Percentiles rank a stretch among this genome's conserved stretches.
These are phyloP conservation scores for Cheilosia vernalis DNA, from an alignment of 2,888 invertebrate species.

Conservation along the genomic window DNA sequence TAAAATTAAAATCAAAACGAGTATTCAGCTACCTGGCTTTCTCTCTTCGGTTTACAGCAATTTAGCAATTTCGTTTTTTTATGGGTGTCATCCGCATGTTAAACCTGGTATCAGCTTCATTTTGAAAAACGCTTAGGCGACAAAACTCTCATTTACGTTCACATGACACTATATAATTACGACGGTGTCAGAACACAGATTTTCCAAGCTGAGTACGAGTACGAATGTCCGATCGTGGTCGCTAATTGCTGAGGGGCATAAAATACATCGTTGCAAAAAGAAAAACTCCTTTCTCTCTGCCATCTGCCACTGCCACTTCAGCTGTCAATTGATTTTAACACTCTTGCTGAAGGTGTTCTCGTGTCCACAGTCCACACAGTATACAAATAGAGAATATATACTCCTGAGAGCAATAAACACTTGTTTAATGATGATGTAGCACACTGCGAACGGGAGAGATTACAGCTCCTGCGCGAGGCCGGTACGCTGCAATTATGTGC, in stretches of 20 bases:
- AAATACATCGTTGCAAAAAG: not conserved
- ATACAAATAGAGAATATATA: not conserved
- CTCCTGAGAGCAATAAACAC: not conserved
- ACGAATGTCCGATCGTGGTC: constrained; percentile 2
- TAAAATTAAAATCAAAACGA: not conserved
- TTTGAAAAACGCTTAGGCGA: constrained; percentile 9
- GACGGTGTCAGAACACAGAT: constrained; percentile 14
- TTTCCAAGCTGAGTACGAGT: not conserved
- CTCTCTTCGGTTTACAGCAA: not conserved
- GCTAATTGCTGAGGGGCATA: constrained; percentile 13
- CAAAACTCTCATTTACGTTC: constrained; percentile 31
- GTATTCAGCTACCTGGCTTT: not conserved
- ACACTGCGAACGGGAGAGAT: not conserved
- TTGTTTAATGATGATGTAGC: constrained; percentile 15
- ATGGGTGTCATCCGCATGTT: constrained; percentile 35
- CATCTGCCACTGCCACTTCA: not conserved
- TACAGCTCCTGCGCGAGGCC: constrained; percentile 5
- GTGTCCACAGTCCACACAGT: not conserved
- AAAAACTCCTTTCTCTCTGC: constrained; percentile 29
- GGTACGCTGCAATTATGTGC: constrained; percentile 22
- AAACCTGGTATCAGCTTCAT: constrained; percentile 15
- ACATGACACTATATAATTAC: constrained; percentile 18
- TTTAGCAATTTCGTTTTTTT: not conserved
- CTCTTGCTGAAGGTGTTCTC: not conserved
- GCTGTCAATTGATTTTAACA: constrained; percentile 21